Conservation (phyloP, 2,113 vertebrate genomes). For the Microcebus lehilahytsara region DNA sequence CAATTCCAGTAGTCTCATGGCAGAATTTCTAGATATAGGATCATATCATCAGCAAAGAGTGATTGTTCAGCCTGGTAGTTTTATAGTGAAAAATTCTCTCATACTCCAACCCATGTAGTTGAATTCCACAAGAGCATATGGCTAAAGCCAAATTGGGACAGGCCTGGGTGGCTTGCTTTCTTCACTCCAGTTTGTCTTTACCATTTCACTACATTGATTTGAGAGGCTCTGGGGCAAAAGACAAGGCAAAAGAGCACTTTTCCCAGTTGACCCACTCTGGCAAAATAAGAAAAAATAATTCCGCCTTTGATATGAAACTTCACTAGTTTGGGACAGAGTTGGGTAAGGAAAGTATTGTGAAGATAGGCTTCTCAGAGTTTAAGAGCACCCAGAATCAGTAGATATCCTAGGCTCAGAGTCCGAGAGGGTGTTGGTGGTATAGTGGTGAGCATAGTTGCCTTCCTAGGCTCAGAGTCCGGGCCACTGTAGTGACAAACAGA, state of each 20-base stretch:
- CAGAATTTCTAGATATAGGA: too few species aligned
- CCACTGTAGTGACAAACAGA: not conserved
- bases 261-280: not conserved
- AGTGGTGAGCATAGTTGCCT: too few species aligned
- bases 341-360: not conserved
- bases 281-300: not conserved
- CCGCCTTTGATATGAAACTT: not conserved
- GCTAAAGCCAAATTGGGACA: not conserved
- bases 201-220: not conserved
- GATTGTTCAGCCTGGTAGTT: too few species aligned
- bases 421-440: too few species aligned
- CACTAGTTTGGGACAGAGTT: not conserved
- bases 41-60: too few species aligned
- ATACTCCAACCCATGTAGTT: not conserved
- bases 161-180: not conserved
- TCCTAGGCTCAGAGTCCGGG: not conserved
- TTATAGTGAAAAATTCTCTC: slow-evolving; percentile 14
- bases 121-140: not conserved
- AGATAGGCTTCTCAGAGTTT: not conserved
- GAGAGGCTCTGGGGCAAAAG: not conserved
- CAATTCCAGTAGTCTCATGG: too few species aligned
- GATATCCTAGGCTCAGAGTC: not conserved
- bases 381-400: not conserved
- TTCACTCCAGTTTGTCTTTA: not conserved
- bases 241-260: not conserved